Base-by-base conservation (phyloP, 2,797 vertebrate genomes). In the Sebastes oblongus region DNA sequence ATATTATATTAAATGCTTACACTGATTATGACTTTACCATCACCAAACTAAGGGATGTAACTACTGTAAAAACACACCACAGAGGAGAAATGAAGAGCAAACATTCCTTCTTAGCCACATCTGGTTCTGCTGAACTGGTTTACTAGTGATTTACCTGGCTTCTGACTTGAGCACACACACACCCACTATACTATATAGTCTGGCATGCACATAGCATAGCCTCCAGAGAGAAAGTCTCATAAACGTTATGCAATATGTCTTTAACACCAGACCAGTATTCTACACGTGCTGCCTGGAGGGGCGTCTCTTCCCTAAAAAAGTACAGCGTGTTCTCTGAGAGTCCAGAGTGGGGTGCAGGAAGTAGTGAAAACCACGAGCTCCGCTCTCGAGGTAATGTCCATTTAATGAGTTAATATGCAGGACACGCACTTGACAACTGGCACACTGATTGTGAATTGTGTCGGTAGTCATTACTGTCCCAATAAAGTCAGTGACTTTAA, bases 251-350 rank as follows among this genome's bases (percentile, higher is more conserved):
- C 56, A 29, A 59, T 56, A 56, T 58, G 24, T 58, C 50, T 52
- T n/a, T n/a, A 20, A 54, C 46, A 88, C 30, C 74, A 75, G 72
- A 75, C 60, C 62, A 34, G 82, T 79, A 25, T 69, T 79, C 27
- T 20, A 64, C 89, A 81, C 18, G 5, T 80, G 83, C 75, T 75
- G 84, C 72, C 22, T 77, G 72, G 69, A 90, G 89, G 84, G 74
- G 85, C 74, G 60, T 81, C 84, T 75, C 68, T 61, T 24, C 58
- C 72, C 62, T 66, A 55, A 93, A 42, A 52, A 90, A 92, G 90
- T 86, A 94, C 91, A 92, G 12, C 54, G 56, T 94, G 92, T 93
- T 86, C 92, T 86, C 85, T 76, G 58, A 80, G 66, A 68, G 66
- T 62, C 5, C 3, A 60, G 62, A 74, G 16, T 24, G 6, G 2